Conservation (phyloP, 2,113 vertebrate genomes). For the Axis porcinus region DNA sequence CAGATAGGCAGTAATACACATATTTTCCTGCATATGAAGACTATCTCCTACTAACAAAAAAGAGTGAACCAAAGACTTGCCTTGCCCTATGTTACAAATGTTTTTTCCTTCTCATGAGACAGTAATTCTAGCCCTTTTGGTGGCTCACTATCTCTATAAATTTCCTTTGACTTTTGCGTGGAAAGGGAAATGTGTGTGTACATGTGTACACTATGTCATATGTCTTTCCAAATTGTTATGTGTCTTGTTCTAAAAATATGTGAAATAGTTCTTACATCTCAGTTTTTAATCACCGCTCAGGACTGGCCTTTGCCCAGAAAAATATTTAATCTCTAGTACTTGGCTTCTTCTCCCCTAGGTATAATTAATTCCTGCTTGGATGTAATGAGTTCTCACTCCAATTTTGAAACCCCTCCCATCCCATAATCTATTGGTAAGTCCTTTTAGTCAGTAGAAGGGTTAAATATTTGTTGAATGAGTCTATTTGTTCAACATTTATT, state of each 20-base stretch:
- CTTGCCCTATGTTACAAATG: not conserved
- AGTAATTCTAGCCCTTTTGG: not conserved
- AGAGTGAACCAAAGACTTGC: not conserved
- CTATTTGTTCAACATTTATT: not conserved
- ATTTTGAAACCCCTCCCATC: not conserved
- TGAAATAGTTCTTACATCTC: not conserved
- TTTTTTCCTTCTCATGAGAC: not conserved
- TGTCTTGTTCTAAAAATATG: not conserved
- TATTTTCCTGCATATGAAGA: not conserved
- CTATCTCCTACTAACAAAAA: not conserved
- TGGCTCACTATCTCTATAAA: not conserved
- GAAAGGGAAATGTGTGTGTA: not conserved
- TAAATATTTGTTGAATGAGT: not conserved
- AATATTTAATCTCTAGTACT: not conserved
- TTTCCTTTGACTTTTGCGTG: not conserved
- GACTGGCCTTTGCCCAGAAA: not conserved
- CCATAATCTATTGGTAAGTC: not conserved
- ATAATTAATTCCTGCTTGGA: not conserved
- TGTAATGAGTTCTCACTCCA: not conserved
- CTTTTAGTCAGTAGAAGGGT: not conserved
- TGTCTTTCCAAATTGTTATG: not conserved
- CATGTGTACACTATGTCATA: not conserved
- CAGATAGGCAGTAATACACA: not conserved
- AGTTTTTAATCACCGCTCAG: not conserved
- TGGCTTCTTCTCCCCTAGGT: not conserved